Percentiles rank a stretch among this genome's conserved stretches.
Conservation (phyloP, 1,140 invertebrate genomes). For the Eumaeus atala region DNA sequence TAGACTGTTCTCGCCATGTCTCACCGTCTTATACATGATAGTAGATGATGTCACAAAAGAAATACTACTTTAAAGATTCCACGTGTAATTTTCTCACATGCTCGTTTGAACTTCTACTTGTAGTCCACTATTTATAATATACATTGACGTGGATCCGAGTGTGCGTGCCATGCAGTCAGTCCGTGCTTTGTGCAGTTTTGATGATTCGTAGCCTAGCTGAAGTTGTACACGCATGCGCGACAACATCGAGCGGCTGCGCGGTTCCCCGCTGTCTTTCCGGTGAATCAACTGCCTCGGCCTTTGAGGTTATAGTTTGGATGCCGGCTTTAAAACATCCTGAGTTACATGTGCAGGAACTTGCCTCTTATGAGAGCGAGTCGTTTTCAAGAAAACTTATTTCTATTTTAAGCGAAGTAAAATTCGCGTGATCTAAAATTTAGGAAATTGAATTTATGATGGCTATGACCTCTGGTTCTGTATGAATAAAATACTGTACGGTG, state of each 20-base stretch:
- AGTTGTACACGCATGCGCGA: slow-evolving; percentile 53
- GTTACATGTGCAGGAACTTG: slow-evolving; percentile 15
- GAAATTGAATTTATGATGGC: no score
- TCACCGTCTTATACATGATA: slow-evolving; percentile 83
- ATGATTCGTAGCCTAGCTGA: slow-evolving; percentile 23
- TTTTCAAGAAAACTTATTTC: no score
- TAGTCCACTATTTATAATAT: slow-evolving; percentile 3
- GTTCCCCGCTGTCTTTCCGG: slow-evolving; percentile 41
- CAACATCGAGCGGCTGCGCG: slow-evolving; percentile 68
- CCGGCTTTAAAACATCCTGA: slow-evolving; percentile 38
- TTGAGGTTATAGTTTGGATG: slow-evolving; percentile 65
- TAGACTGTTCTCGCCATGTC: slow-evolving; percentile 82
- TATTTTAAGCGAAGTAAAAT: no score
- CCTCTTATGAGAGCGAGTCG: neutral
- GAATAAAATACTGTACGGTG: no score
- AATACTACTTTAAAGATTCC: slow-evolving; percentile 43
- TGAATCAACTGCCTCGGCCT: slow-evolving; percentile 37
- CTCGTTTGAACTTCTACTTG: slow-evolving; percentile 27
- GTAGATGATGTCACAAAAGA: slow-evolving; percentile 39
- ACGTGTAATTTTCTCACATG: slow-evolving; percentile 48
- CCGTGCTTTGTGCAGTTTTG: slow-evolving; percentile 54
- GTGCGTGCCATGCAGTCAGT: slow-evolving; percentile 39
- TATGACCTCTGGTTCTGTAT: no score
- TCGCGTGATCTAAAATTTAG: no score
- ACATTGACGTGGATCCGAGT: slow-evolving; percentile 31